Evolutionary conservation across 2,888 invertebrate genomes (phyloP), one percentile per base, ranked within the genome.

Genomic region (Andrena haemorrhoa): DNA sequence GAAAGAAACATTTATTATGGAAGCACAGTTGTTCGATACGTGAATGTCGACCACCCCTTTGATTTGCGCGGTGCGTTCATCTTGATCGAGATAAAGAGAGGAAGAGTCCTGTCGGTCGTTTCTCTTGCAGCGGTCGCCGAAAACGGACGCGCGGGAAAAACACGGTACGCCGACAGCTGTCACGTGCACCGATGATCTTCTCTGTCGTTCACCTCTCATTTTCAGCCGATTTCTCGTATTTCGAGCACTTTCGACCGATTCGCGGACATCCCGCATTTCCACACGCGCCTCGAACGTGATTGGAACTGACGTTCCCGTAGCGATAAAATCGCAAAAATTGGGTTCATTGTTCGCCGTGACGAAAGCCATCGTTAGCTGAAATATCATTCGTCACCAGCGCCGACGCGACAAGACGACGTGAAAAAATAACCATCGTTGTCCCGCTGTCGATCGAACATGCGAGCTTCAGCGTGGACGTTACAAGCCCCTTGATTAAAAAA

Each of bases 191-290:
- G 80, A 83, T 87, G 69, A 88, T 83, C 87, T 84, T 84, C 86
- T 82, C 84, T 82, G 77, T 84, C 86, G 84, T 76, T 88, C 86
- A 78, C 82, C 87, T 86, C 85, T 86, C 88, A 84, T 88, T 88
- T 87, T 87, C 88, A 86, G 76, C 86, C 86, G 87, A 86, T 88
- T 87, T 88, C 87, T 86, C 87, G 79, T 83, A 83, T 87, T 81
- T 86, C 87, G 82, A 87, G 87, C 82, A 77, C 78, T 75, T 85
- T 69, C 81, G 71, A 70, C 60, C 31, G 81, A 74, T 74, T 58
- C 83, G 70, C 70, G 82, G 53, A 65, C 74, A 66, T 65, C 63
- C 68, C 64, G 75, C 77, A 47, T 75, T 85, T 82, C 77, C 86
- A 75, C 82, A 33, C 68, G 47, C 75, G 75, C 56, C 68, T 71